phyloP scores from a whole-genome alignment of 2,113 vertebrate species.

The Carollia perspicillata region DNA sequence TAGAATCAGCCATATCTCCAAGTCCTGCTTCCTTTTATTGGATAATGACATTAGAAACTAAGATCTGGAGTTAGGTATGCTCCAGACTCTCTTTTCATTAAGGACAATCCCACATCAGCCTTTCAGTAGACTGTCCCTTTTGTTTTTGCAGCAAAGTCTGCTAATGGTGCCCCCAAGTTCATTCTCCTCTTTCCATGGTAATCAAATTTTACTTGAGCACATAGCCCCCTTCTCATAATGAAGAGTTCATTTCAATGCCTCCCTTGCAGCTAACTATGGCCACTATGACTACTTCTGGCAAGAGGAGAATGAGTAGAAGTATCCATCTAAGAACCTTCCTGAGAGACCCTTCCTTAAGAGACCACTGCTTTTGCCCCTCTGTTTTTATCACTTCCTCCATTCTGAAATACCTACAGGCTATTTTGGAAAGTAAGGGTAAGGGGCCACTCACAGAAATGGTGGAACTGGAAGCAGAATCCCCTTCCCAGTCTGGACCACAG shows the following conservation, averaged over 20 bases:
- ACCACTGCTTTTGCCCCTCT: background rate
- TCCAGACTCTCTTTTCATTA: background rate
- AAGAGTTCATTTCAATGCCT: background rate
- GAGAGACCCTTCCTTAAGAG: background rate
- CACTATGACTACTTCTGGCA: background rate
- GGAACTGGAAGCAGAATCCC: background rate
- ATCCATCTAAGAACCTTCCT: background rate
- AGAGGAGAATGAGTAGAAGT: background rate
- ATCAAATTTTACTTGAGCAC: background rate
- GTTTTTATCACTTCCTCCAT: background rate
- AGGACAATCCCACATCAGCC: background rate
- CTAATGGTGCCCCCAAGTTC: background rate
- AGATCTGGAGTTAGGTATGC: background rate
- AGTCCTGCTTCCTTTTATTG: background rate
- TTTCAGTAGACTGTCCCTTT: background rate
- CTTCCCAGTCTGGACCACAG: background rate
- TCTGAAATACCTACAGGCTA: background rate
- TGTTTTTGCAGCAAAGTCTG: background rate
- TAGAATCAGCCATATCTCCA: background rate
- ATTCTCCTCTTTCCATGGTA: background rate
- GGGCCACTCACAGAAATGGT: background rate
- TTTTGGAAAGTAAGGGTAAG: background rate
- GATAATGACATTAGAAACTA: background rate
- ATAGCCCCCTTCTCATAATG: background rate
- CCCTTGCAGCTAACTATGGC: background rate